A percentile compares a stretch with the other conserved stretches of the same genome.
Evolutionary conservation across 2,113 vertebrate species (phyloP).

Genomic region (Strix aluco): DNA sequence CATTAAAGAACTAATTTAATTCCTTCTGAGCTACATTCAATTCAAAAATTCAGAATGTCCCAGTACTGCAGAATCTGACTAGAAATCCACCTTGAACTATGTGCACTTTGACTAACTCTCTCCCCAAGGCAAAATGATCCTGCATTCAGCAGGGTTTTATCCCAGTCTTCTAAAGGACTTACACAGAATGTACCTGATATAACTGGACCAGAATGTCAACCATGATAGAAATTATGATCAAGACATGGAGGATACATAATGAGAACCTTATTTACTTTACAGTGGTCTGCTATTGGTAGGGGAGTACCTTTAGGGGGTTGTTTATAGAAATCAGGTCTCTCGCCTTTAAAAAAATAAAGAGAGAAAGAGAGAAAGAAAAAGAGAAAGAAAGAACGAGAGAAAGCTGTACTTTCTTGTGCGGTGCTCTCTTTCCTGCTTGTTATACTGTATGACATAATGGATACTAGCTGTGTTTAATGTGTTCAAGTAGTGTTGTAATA

Average conservation of each 20-base stretch:
- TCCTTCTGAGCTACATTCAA: constrained; percentile 66
- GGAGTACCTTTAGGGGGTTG: constrained; percentile 54
- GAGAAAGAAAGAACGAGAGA: neutral
- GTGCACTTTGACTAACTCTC: constrained; percentile 55
- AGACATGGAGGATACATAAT: constrained; percentile 56
- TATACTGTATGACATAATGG: neutral
- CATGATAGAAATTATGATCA: constrained; percentile 69
- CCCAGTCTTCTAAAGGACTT: constrained; percentile 59
- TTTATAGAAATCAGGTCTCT: constrained; percentile 64
- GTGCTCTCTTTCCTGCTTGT: neutral
- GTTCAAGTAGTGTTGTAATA: neutral
- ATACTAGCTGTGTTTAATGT: neutral
- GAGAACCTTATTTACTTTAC: constrained; percentile 64
- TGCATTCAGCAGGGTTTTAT: constrained; percentile 62
- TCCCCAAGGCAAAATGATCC: constrained; percentile 66
- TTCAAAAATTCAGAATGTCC: constrained; percentile 62
- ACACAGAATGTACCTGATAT: constrained; percentile 46
- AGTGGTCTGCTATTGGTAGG: constrained; percentile 15
- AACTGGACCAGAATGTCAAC: constrained; percentile 67
- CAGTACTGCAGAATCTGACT: constrained; percentile 29
- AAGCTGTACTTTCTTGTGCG: neutral
- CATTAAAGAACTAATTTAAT: constrained; percentile 81
- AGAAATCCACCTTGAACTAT: constrained; percentile 64
- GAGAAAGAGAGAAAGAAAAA: neutral
- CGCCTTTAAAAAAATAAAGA: neutral